A percentile compares a stretch with the other conserved stretches of the same genome.
Evolutionary conservation across 2,888 invertebrate species (phyloP).

Genomic region (Spatulosminthurus flaviceps): DNA sequence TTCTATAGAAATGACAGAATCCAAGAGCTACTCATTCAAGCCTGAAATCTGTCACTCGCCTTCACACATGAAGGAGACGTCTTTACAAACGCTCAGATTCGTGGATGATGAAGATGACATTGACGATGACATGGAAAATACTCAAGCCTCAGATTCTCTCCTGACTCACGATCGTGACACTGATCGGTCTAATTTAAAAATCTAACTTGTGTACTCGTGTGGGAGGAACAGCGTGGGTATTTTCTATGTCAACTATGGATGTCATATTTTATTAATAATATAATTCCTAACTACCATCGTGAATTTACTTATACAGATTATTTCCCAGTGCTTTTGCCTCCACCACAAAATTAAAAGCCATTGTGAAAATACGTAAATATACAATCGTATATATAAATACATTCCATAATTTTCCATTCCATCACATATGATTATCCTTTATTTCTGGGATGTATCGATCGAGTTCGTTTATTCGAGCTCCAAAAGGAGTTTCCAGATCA

Average conservation of each 20-base stretch:
- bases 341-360: background rate
- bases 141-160: constrained; percentile 48
- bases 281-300: too few relatives aligned
- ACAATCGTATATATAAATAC: too few relatives aligned
- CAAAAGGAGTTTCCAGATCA: too few relatives aligned
- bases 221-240: background rate
- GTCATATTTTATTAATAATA: background rate
- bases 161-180: constrained; percentile 41
- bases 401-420: background rate
- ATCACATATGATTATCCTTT: background rate
- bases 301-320: too few relatives aligned
- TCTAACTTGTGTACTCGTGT: background rate
- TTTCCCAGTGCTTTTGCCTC: too few relatives aligned
- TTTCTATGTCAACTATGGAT: background rate
- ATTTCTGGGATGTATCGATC: constrained; percentile 2
- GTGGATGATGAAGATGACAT: constrained; percentile 58
- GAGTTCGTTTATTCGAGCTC: background rate
- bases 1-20: constrained; percentile 26
- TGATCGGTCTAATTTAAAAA: background rate
- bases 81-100: constrained; percentile 60
- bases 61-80: constrained; percentile 53
- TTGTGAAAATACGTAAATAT: background rate
- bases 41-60: background rate
- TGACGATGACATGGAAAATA: constrained; percentile 44
- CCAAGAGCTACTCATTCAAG: constrained; percentile 20